Evolutionary conservation across 2,888 invertebrate species (phyloP).

Genomic region (Caenorhabditis uteleia): DNA sequence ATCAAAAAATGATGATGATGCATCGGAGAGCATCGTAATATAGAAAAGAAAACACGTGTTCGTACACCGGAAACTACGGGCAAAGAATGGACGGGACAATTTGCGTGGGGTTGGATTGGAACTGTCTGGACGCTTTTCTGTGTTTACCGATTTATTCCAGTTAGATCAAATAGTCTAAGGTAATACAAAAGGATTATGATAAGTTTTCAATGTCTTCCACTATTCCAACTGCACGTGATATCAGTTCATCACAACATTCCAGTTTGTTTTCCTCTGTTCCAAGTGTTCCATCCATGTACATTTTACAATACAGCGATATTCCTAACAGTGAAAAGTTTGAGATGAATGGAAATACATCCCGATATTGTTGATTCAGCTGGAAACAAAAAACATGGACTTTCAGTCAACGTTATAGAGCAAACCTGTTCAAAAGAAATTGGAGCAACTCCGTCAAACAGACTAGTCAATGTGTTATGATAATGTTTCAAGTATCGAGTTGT

Average conservation of each 20-base stretch:
- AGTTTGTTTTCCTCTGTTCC: constrained; percentile 1
- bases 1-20: too few species aligned
- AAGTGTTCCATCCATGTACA: constrained; percentile 21
- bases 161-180: too few species aligned
- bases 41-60: too few species aligned
- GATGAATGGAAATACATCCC: constrained; percentile 4
- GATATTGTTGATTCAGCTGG: constrained; percentile 2
- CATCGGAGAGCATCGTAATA: too few species aligned
- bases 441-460: neutral
- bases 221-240: neutral
- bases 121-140: too few species aligned
- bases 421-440: neutral
- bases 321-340: constrained; percentile 29
- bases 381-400: neutral
- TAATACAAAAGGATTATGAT: too few species aligned
- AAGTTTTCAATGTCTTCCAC: constrained; percentile 3
- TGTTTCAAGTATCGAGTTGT: constrained; percentile 1
- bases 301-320: constrained; percentile 16
- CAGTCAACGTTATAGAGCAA: neutral
- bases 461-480: neutral
- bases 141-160: too few species aligned
- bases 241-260: neutral
- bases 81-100: too few species aligned
- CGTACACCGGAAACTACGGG: too few species aligned
- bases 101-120: too few species aligned